These are phyloP conservation scores for Ictalurus furcatus DNA, from an alignment of 2,113 vertebrate genomes.

Conservation along the genomic window DNA sequence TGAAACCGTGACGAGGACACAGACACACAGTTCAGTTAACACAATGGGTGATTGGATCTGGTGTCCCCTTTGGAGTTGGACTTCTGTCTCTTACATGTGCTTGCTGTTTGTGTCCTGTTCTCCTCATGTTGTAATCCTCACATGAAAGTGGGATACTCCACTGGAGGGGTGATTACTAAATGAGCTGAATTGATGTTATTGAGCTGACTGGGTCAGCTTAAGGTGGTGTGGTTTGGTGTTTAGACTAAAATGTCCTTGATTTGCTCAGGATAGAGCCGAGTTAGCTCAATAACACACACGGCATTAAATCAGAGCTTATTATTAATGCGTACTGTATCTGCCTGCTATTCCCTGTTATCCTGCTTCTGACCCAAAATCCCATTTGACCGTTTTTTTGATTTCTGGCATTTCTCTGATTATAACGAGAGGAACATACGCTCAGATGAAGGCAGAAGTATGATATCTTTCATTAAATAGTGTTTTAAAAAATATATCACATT, in stretches of 20 bases:
- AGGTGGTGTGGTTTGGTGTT: background rate
- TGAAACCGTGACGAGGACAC: background rate
- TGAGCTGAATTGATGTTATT: background rate
- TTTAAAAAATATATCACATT: slow-evolving; percentile 39
- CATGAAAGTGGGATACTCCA: background rate
- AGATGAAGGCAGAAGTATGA: slow-evolving; percentile 1
- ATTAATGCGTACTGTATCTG: background rate
- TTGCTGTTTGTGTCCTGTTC: background rate
- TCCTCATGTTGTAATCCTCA: background rate
- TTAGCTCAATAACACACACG: background rate
- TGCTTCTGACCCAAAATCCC: background rate
- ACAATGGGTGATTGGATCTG: background rate
- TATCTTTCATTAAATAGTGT: slow-evolving; percentile 47
- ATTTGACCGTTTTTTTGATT: background rate
- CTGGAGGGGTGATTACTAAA: background rate
- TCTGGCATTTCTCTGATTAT: no score
- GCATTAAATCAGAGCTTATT: background rate
- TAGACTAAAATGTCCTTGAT: background rate
- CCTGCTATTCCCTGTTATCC: background rate
- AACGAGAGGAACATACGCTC: background rate
- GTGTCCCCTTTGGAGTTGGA: background rate
- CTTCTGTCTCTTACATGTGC: slow-evolving; percentile 5
- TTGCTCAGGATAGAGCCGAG: background rate
- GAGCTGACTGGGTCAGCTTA: background rate
- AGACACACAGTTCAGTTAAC: background rate